Conservation (phyloP, 2,888 invertebrate genomes). For the Nomada goodeniana region DNA sequence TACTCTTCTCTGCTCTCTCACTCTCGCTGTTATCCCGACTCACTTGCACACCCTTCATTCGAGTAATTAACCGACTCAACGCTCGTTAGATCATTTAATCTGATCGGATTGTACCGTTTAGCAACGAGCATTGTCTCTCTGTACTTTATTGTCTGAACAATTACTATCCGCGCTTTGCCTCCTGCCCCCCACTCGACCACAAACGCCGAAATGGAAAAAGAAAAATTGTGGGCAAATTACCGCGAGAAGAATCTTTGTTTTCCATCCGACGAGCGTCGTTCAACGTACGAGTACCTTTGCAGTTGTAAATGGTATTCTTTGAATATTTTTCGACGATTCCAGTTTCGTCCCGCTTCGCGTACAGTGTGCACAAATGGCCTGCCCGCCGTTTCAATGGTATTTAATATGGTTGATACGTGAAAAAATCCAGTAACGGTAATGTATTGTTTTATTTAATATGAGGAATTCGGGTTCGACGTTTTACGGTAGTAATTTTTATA, state of each 20-base stretch:
- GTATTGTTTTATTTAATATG: too few species aligned
- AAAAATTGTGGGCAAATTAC: background rate
- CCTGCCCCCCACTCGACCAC: background rate
- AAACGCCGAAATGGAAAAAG: background rate
- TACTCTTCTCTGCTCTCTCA: background rate
- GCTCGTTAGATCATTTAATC: constrained; percentile 24
- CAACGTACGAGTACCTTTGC: background rate
- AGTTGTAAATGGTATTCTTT: background rate
- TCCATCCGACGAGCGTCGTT: background rate
- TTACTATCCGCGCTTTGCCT: background rate
- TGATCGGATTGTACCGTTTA: constrained; percentile 21
- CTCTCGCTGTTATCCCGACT: too few species aligned
- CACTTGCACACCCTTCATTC: too few species aligned
- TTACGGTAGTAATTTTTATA: too few species aligned
- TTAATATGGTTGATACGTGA: too few species aligned
- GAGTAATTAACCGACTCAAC: constrained; percentile 41
- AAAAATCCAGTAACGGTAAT: too few species aligned
- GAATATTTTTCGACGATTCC: background rate
- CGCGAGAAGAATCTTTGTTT: background rate
- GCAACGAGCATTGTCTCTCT: background rate
- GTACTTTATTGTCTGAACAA: background rate
- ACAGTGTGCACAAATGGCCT: too few species aligned
- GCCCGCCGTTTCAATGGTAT: too few species aligned
- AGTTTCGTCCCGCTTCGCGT: too few species aligned
- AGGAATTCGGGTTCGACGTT: background rate